phyloP scores from a whole-genome alignment of 2,888 invertebrate species.

The Cataglyphis albicans region DNA sequence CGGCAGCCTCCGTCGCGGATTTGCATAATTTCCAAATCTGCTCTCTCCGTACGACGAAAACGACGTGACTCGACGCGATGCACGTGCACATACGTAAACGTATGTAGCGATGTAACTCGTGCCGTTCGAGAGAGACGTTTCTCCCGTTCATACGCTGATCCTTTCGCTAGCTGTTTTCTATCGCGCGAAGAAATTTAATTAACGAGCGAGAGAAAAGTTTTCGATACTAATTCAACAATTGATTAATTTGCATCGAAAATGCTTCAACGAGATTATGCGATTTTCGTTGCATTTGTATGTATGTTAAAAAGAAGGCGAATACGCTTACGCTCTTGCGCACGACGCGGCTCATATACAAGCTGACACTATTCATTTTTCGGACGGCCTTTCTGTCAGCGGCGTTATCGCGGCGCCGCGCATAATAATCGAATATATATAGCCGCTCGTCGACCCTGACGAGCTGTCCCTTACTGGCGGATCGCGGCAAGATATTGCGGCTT shows the following conservation, averaged over 20 bases:
- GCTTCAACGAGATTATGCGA: neutral
- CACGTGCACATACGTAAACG: constrained; percentile 32
- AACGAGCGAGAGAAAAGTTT: neutral
- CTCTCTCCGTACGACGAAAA: constrained; percentile 70
- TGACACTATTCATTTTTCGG: neutral
- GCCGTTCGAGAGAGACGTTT: constrained; percentile 14
- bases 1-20: constrained; percentile 69
- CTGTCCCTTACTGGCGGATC: constrained; percentile 32
- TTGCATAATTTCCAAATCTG: constrained; percentile 84
- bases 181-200: constrained; percentile 29
- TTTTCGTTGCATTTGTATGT: neutral
- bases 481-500: constrained; percentile 80
- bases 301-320: neutral
- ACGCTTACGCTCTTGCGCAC: neutral
- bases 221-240: neutral
- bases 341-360: neutral
- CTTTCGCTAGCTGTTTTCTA: constrained; percentile 16
- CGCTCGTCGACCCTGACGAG: constrained; percentile 38
- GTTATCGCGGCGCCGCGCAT: constrained; percentile 19
- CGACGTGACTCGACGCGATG: constrained; percentile 59
- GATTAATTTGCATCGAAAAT: neutral
- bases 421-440: constrained; percentile 29
- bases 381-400: neutral
- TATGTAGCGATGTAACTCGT: neutral
- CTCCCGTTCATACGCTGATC: constrained; percentile 58